These are phyloP conservation scores for Halisarca cf. caerulea DNA, from an alignment of 37 sponge, comb jelly and placozoan species.

Conservation along the genomic window DNA sequence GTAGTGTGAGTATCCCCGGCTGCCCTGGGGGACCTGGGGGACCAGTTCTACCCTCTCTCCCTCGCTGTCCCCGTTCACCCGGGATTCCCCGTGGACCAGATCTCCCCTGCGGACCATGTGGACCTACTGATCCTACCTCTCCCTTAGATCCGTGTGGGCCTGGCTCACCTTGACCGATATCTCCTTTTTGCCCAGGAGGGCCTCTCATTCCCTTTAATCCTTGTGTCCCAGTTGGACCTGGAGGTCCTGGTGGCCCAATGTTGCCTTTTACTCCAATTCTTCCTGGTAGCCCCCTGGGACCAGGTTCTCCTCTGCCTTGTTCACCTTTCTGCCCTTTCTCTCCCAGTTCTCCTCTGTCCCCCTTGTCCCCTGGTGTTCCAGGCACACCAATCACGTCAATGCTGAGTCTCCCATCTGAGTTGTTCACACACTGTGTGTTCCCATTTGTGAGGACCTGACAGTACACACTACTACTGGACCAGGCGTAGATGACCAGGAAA, in stretches of 20 bases:
- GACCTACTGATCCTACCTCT: background rate
- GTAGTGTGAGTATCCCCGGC: background rate
- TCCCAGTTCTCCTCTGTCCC: background rate
- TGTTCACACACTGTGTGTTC: background rate
- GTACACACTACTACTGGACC: no score
- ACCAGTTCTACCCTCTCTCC: background rate
- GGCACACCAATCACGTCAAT: background rate
- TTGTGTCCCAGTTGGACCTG: background rate
- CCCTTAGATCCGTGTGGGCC: background rate
- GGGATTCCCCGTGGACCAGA: background rate
- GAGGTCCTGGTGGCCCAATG: background rate
- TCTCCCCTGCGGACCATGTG: background rate
- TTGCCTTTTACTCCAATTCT: background rate
- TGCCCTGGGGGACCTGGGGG: background rate
- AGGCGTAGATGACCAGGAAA: no score
- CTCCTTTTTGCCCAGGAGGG: background rate
- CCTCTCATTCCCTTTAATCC: background rate
- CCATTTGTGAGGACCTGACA: no score
- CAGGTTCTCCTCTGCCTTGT: background rate
- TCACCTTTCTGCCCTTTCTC: background rate
- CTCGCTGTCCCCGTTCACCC: no score
- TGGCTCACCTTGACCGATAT: background rate
- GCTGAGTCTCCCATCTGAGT: slow-evolving; percentile 4
- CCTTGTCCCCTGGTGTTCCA: background rate
- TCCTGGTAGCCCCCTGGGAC: background rate